These are phyloP conservation scores for Pristiophorus japonicus DNA, from an alignment of 2,113 vertebrate genomes.

Conservation along the genomic window DNA sequence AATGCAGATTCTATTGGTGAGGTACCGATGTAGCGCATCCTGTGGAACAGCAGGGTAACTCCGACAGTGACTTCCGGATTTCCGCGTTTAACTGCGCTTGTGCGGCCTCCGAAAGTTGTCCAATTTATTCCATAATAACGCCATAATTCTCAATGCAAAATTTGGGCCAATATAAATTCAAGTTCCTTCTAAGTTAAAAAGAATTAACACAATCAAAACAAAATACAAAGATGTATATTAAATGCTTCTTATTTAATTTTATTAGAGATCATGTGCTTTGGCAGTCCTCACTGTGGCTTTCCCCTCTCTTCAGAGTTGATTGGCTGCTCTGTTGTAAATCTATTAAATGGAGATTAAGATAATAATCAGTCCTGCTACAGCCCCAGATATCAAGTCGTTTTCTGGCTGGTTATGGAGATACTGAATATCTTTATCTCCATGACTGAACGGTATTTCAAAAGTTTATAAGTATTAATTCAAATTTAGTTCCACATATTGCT, in stretches of 20 bases:
- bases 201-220: not conserved
- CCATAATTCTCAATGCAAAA: not conserved
- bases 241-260: not conserved
- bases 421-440: slow-evolving; percentile 22
- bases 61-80: not conserved
- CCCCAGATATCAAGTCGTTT: slow-evolving; percentile 7
- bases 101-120: not conserved
- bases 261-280: not conserved
- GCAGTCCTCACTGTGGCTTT: not conserved
- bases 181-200: not conserved
- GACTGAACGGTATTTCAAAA: not conserved
- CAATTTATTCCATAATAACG: not conserved
- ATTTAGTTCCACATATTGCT: slow-evolving; percentile 13
- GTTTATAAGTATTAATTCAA: slow-evolving; percentile 20
- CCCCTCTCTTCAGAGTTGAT: not conserved
- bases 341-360: slow-evolving; percentile 29
- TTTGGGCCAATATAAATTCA: not conserved
- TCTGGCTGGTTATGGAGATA: not conserved
- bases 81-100: not conserved
- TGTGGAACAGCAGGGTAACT: not conserved
- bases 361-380: slow-evolving; percentile 4
- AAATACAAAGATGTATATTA: not conserved
- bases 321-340: not conserved
- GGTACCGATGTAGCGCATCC: not conserved
- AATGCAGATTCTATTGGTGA: not conserved